These are phyloP conservation scores for Arrhamphus sclerolepis DNA, from an alignment of 2,797 vertebrate species.

Conservation along the genomic window DNA sequence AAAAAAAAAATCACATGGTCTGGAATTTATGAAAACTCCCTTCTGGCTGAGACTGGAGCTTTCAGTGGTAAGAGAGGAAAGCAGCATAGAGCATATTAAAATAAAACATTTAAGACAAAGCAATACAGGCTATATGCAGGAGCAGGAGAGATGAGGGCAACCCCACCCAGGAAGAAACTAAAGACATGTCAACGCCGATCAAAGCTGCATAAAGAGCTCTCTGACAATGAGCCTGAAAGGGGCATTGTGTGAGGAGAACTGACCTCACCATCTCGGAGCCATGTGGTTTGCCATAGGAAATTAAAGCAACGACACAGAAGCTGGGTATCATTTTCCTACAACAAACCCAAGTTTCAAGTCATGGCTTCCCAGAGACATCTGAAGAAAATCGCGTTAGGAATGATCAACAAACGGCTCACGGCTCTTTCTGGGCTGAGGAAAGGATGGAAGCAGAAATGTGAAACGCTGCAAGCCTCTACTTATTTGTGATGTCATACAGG, in stretches of 20 bases:
- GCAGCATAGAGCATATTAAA: conserved; percentile 4
- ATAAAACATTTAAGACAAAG: conserved; percentile 7
- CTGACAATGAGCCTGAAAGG: conserved; percentile 72
- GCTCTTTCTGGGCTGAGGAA: conserved; percentile 18
- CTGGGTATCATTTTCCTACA: conserved; percentile 54
- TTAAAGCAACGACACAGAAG: conserved; percentile 59
- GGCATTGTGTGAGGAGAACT: conserved; percentile 69
- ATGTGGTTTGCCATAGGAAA: conserved; percentile 64
- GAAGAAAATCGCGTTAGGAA: conserved; percentile 40
- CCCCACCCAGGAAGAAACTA: conserved; percentile 59
- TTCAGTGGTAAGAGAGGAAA: too few relatives aligned
- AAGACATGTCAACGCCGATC: conserved; percentile 57
- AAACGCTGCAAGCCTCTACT: conserved; percentile 25
- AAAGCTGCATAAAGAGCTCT: conserved; percentile 72
- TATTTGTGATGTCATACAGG: conserved; percentile 48
- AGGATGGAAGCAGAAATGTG: conserved; percentile 28
- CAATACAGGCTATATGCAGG: neutral
- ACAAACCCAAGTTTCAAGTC: conserved; percentile 40
- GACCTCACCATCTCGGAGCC: conserved; percentile 74
- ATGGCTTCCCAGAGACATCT: conserved; percentile 28
- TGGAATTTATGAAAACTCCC: too few relatives aligned
- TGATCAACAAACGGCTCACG: conserved; percentile 18
- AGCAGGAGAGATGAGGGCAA: conserved; percentile 16
- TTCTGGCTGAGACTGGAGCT: too few relatives aligned
- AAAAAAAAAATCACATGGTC: conserved; percentile 6